Base-by-base conservation (phyloP, 2,797 vertebrate species). In the Siniperca undulata region DNA sequence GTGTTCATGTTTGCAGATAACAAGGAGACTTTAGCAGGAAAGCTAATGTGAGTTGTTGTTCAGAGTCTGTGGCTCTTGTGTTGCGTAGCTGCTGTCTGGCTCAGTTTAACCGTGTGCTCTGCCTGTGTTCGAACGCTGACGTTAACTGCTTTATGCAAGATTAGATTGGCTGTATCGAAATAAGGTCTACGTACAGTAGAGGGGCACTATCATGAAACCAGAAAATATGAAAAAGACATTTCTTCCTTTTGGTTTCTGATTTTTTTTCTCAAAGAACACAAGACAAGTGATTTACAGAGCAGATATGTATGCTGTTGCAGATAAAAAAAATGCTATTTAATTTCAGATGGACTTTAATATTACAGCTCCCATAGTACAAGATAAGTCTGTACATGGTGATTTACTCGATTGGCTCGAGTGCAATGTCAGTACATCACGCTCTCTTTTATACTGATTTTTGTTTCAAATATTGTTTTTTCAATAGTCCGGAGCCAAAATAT, bases 261-360 rank as follows among this genome's bases (percentile, higher is more conserved):
- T 55, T 55, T 64, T 64, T 48, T 44, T 30, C 19, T 68, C 27
- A 50, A 34, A 50, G 20, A 48, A 50, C 14, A 67, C 44, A 48
- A 8, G n/a, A 11, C 20, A n/a, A 0, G 10, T 48, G 4, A 34
- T 50, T 36, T 27, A 44, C 7, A 52, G 20, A 34, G 36, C 22
- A n/a, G 34, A 42, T 22, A 36, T 17, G 13, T 42, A 4, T n/a
- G 38, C 59, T 38, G 40, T 7, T 7, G 34, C 22, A 70, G 44
- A 44, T 4, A 30, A 72, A 20, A 24, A 58, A 36, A 58, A 42
- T 7, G 19, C 12, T 2, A 11, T 61, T 36, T n/a, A 1, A 56
- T 61, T 50, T 78, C 27, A 62, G 38, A n/a, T 77, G 46, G 64
- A 64, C 48, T 77, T 61, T 8, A 46, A 44, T 16, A 40, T 65